Conservation (phyloP, 2,797 vertebrate genomes). For the Chelon auratus region DNA sequence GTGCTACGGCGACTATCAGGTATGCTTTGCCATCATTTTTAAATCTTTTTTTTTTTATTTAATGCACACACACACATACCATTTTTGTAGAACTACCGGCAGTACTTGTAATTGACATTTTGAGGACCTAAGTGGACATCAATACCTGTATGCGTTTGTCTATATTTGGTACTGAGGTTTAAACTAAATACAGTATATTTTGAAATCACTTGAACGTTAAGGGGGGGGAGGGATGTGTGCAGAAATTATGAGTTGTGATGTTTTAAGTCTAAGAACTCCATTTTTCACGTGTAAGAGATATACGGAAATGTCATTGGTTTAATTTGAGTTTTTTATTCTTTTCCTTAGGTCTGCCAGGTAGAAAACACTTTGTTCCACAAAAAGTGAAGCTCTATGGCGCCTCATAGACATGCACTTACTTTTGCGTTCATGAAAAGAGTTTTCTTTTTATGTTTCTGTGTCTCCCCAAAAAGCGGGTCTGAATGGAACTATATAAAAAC, state of each 20-base stretch:
- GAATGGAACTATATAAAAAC: constrained; percentile 85
- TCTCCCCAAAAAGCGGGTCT: constrained; percentile 83
- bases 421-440: constrained; percentile 79
- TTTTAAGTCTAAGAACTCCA: constrained; percentile 76
- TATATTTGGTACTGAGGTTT: constrained; percentile 85
- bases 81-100: constrained; percentile 80
- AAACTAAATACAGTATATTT: constrained; percentile 70
- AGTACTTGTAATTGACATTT: constrained; percentile 80
- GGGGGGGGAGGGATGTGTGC: constrained; percentile 64
- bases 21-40: constrained; percentile 87
- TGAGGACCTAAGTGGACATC: constrained; percentile 82
- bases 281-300: constrained; percentile 70
- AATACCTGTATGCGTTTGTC: constrained; percentile 78
- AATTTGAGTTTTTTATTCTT: constrained; percentile 64
- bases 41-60: constrained; percentile 80
- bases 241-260: constrained; percentile 63
- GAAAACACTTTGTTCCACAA: constrained; percentile 83
- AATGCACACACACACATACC: constrained; percentile 71
- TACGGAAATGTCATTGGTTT: constrained; percentile 66
- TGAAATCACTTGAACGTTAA: constrained; percentile 83
- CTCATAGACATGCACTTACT: constrained; percentile 88
- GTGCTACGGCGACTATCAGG: constrained; percentile 88
- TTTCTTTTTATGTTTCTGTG: constrained; percentile 60
- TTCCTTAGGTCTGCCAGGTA: constrained; percentile 80
- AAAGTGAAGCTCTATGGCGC: constrained; percentile 84